phyloP scores from a whole-genome alignment of 2,888 invertebrate genomes.

The Meghimatium bilineatum region DNA sequence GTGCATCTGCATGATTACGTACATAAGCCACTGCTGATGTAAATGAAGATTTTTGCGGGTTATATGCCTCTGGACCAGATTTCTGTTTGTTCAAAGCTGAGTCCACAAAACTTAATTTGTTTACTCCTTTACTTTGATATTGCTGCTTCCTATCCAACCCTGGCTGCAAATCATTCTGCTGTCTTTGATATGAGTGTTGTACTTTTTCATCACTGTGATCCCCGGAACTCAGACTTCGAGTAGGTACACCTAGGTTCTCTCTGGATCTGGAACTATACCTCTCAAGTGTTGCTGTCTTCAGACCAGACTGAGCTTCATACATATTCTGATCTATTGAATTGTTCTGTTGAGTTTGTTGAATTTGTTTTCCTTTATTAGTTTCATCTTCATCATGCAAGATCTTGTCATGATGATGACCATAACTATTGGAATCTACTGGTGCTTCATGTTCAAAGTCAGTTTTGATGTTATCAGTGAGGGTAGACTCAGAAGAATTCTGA shows the following conservation, averaged over 20 bases:
- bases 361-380: background rate
- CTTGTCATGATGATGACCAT: background rate
- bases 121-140: background rate
- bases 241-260: background rate
- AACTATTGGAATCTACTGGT: background rate
- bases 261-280: background rate
- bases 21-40: conserved; percentile 42
- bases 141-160: background rate
- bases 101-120: conserved; percentile 37
- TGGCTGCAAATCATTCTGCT: background rate
- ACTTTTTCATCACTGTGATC: background rate
- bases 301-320: background rate
- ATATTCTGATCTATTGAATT: background rate
- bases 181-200: background rate
- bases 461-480: background rate
- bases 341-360: background rate
- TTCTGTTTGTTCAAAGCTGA: conserved; percentile 26
- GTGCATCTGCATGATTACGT: conserved; percentile 20
- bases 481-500: background rate
- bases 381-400: too few species aligned
- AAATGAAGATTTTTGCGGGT: conserved; percentile 23
- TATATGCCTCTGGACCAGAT: conserved; percentile 6
- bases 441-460: background rate
- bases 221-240: background rate
- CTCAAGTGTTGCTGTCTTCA: conserved; percentile 6